Base-by-base conservation (phyloP, 2,797 vertebrate genomes). In the Tapirus indicus region DNA sequence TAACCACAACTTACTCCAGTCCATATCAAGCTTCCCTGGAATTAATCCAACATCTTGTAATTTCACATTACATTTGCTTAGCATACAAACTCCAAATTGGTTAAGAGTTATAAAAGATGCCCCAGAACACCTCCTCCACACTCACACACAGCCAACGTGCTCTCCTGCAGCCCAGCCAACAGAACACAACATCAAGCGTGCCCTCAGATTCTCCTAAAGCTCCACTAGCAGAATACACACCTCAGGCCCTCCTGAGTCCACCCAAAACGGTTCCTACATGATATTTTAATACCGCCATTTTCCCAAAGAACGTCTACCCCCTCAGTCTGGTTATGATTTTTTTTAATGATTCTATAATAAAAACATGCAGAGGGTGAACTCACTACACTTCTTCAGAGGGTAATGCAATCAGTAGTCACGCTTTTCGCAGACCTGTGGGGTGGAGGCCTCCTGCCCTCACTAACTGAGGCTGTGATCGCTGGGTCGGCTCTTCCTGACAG, bases 381-480 rank as follows among this genome's bases (percentile, higher is more conserved):
- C 7, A 0, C 41, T 13, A 4, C 60, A 2, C 41, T 13, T 35
- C 23, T 86, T 88, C 82, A 27, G 72, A 62, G 21, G 29, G 29
- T 1, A 49, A 9, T 0, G 2, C 0, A 18, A 49, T 14, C 49
- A 38, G 5, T 25, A 49, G 38, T 17, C 27, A 6, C 3, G 0
- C 23, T 85, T 54, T 56, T 54, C 32, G 20, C 6, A 0, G 1
- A 16, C 47, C 47, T 29, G 2, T 4, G 2, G 52, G 21, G 16
- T 29, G 9, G 12, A 38, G 38, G n/a, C 41, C 0, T 17, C 52
- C 35, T 14, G 23, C 23, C 80, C 14, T 10, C 47, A 0, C 38
- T 8, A 38, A 38, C 32, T 0, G 0, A 29, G 35, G 75, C 58
- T 17, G 11, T 14, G 4, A 14, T 20, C 82, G 5, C 54, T 0